Conservation (phyloP, 2,888 invertebrate species). For the Elegia similella region DNA sequence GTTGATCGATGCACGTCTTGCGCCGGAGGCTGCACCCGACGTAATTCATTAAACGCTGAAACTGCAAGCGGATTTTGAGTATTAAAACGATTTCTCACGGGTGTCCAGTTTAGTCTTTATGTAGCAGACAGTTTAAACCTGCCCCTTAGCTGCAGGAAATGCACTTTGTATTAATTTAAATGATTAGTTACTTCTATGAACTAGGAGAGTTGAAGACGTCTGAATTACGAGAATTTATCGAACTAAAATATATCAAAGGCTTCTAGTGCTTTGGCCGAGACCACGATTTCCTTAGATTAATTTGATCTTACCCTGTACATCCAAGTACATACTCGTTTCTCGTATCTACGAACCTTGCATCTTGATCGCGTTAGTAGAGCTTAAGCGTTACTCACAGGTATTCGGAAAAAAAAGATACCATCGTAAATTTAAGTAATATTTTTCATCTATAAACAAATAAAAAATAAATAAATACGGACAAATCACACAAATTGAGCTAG, state of each 20-base stretch:
- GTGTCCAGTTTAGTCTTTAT: constrained; percentile 67
- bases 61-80: constrained; percentile 80
- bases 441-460: too few species aligned
- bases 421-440: too few species aligned
- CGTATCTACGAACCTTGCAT: too few species aligned
- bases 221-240: background rate
- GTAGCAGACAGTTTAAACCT: constrained; percentile 52
- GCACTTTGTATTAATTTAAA: constrained; percentile 11
- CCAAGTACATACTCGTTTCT: too few species aligned
- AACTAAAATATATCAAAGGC: background rate
- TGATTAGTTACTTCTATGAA: background rate
- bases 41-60: constrained; percentile 82
- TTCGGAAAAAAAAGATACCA: too few species aligned
- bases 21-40: constrained; percentile 82
- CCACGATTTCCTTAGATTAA: too few species aligned
- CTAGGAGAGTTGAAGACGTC: background rate
- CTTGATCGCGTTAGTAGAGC: too few species aligned
- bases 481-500: too few species aligned
- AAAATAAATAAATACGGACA: too few species aligned
- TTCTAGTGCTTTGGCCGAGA: background rate
- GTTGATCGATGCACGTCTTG: constrained; percentile 86
- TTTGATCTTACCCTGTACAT: too few species aligned
- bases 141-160: constrained; percentile 17
- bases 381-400: too few species aligned
- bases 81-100: constrained; percentile 81